Evolutionary conservation across 2,113 vertebrate genomes (phyloP).

Genomic region (Corydoras maculifer): DNA sequence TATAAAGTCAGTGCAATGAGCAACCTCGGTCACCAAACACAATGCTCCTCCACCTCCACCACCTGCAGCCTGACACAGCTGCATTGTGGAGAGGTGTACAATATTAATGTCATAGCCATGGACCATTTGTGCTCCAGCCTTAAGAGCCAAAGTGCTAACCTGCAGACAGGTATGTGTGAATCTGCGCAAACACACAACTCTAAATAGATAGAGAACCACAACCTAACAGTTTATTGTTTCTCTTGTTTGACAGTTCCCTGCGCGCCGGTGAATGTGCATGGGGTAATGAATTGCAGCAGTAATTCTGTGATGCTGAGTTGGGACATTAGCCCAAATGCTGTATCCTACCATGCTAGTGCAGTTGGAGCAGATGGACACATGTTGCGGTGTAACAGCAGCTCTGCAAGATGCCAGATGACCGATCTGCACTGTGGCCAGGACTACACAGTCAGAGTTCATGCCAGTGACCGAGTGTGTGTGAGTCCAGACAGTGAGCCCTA

Average conservation of each 20-base stretch:
- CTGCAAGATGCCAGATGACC: constrained; percentile 45
- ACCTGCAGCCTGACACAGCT: constrained; percentile 50
- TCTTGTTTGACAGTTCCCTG: constrained; percentile 56
- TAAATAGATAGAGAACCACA: not conserved
- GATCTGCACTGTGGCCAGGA: constrained; percentile 55
- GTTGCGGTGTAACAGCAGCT: constrained; percentile 42
- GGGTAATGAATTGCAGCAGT: constrained; percentile 47
- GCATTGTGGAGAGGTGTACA: constrained; percentile 57
- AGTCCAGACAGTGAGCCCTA: constrained; percentile 51
- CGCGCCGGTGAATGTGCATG: constrained; percentile 51
- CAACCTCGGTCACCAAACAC: constrained; percentile 6
- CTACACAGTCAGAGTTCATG: constrained; percentile 57
- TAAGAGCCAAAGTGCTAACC: constrained; percentile 34
- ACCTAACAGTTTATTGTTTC: not conserved
- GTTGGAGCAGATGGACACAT: constrained; percentile 47
- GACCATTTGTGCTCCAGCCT: constrained; percentile 52
- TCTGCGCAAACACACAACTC: not conserved
- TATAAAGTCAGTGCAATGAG: constrained; percentile 47
- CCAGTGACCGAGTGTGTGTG: constrained; percentile 54
- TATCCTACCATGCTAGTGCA: constrained; percentile 55
- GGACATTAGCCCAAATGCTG: constrained; percentile 52
- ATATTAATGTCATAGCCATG: constrained; percentile 48
- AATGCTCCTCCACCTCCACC: constrained; percentile 51
- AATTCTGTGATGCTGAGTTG: constrained; percentile 56
- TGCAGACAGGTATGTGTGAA: constrained; percentile 53